Evolutionary conservation across 2,113 vertebrate species (phyloP), one percentile per base, ranked within the genome.

Genomic region (Chamaetylas fuelleborni): DNA sequence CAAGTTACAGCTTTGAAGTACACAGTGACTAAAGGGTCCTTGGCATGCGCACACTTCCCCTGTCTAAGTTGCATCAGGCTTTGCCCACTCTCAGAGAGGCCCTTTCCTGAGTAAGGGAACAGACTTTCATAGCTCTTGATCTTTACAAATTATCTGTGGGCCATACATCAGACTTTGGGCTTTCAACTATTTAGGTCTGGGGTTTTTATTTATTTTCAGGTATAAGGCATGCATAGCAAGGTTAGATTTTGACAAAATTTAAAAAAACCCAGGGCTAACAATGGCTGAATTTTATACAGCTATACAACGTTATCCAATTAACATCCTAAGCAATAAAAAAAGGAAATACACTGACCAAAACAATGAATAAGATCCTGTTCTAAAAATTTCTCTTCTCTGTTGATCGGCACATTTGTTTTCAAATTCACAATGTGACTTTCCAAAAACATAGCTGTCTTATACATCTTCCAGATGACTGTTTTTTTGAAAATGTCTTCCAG

Each of bases 1-100:
- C 97, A 95, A 95, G 96, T 98, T 98, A 96, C 94, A 95, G 94
- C 98, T 99, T 99, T 98, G 98, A 99, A 98, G 98, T 98, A 86
- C 64, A 71, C 82, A 95, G 93, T 89, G 86, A 97, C 97, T 97
- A 97, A 95, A 97, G 96, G 97, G 95, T 97, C 97, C 96, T 97
- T 98, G 97, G 97, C 98, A 95, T 96, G 96, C 91, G 96, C 93
- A 96, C 92, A 90, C 94, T 98, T 97, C 96, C 97, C 94, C 94
- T 94, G 97, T 94, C 93, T 97, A 95, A 98, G 94, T 93, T 97
- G 94, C 91, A 95, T 95, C 88, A 93, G 94, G 81, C 93, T 3
- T 81, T 96, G 91, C 82, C 92, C 91, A 42, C 53, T 94, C 43
- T 89, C 60, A 83, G 81, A 88, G 93, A 86, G 96, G 91, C 92